A percentile compares a stretch with the other conserved stretches of the same genome.
Conservation (phyloP, 2,888 invertebrate species). For the Macaria liturata region DNA sequence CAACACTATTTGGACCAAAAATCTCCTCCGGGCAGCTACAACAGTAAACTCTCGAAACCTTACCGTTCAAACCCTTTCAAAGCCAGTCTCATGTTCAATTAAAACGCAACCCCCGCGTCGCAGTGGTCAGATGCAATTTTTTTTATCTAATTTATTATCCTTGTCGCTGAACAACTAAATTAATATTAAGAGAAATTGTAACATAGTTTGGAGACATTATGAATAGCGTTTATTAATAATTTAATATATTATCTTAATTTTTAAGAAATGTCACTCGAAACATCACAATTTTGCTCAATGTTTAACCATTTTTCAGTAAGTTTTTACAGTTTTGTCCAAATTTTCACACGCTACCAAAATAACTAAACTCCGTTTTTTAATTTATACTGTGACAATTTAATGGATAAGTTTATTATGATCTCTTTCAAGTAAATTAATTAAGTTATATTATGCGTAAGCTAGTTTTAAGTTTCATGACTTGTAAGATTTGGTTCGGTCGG, state of each 20-base stretch:
- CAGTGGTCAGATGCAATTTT: conserved; percentile 65
- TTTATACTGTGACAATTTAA: conserved; percentile 71
- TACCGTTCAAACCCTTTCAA: conserved; percentile 1
- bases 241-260: conserved; percentile 59
- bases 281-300: conserved; percentile 64
- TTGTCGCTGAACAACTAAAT: conserved; percentile 61
- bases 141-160: conserved; percentile 75
- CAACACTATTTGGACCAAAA: conserved; percentile 45
- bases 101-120: conserved; percentile 46
- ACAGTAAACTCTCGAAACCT: conserved; percentile 16
- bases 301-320: conserved; percentile 30
- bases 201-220: conserved; percentile 71
- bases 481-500: conserved; percentile 32
- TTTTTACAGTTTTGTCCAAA: conserved; percentile 23
- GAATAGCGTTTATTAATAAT: conserved; percentile 61
- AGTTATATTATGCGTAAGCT: conserved; percentile 65
- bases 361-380: conserved; percentile 46
- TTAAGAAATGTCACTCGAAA: conserved; percentile 49
- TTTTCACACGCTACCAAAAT: conserved; percentile 8
- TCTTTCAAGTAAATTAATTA: conserved; percentile 72
- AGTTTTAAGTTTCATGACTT: conserved; percentile 32
- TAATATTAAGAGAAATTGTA: conserved; percentile 79
- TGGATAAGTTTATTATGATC: conserved; percentile 81
- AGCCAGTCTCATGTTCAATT: conserved; percentile 41
- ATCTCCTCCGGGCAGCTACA: conserved; percentile 45